Base-by-base conservation (phyloP, 2,113 vertebrate species). In the Dasyprocta punctata region DNA sequence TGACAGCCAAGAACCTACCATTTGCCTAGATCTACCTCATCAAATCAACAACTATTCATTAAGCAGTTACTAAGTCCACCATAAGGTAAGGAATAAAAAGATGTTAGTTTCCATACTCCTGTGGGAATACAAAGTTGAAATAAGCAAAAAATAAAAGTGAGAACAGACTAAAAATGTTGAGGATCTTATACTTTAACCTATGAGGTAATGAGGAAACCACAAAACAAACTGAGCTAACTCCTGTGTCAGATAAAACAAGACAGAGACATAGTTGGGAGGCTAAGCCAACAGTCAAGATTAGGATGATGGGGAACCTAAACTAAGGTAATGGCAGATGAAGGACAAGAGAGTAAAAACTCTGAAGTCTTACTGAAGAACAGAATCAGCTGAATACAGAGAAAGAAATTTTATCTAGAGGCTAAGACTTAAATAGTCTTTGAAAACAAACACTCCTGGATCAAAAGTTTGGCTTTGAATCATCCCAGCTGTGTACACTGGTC, bases 21-120 rank as follows among this genome's bases (percentile, higher is more conserved):
- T 38, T 75, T 94, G 33, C n/a, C 12, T 36, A 78, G 28, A 56
- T 94, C 84, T 92, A 82, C 61, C 28, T 95, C 41, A 89, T 91
- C 95, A 90, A 82, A 75, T 92, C 73, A 94, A 83, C 13, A 94
- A 82, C 60, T 44, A 52, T 60, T 94, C 28, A 30, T 10, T 30
- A 11, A 81, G 69, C 19, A 87, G 75, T 75, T 60, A 47, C 38
- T 47, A 87, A 20, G 26, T n/a, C 41, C 41, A 90, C 56, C 92
- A 10, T n/a, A 88, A 6, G 78, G 17, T 60, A n/a, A 91, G 38
- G 47, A 90, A 93, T 85, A 73, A 73, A 93, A 58, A 87, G 75
- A 85, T 58, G 61, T 24, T 24, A 65, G 49, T 11, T 19, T 13
- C 49, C 41, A 86, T 19, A 86, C 30, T 89, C 24, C 77, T 12